Conservation (phyloP, 2,113 vertebrate genomes). For the Mormoops blainvillei region DNA sequence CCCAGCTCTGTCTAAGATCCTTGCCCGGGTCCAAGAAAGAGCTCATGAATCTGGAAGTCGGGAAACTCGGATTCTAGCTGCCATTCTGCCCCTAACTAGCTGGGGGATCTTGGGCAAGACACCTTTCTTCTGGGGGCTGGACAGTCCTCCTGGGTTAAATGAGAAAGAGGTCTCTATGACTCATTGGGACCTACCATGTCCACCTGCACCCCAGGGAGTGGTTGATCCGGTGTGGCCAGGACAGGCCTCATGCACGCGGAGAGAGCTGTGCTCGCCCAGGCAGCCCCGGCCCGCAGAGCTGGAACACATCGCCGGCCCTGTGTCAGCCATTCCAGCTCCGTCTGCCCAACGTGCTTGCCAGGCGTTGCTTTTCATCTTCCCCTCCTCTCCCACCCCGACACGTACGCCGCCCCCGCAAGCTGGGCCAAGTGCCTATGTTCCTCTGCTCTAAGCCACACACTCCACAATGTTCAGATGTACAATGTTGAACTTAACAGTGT, state of each 20-base stretch:
- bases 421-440: not conserved
- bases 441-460: not conserved
- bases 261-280: fast-evolving
- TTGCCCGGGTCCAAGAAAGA: not conserved
- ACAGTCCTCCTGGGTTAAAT: not conserved
- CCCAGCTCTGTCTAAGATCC: not conserved
- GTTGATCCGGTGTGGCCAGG: not conserved
- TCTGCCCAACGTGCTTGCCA: not conserved
- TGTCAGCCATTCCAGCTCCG: not conserved
- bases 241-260: not conserved
- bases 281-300: too few relatives aligned
- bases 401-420: not conserved
- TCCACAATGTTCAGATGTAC: not conserved
- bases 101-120: not conserved
- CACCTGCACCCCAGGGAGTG: not conserved
- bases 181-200: not conserved
- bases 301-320: not conserved
- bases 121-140: not conserved
- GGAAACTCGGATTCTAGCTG: not conserved
- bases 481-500: not conserved
- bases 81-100: not conserved
- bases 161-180: not conserved
- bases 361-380: not conserved
- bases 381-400: not conserved
- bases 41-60: not conserved